Conservation (phyloP, 2,888 invertebrate species). For the Unio pictorum region DNA sequence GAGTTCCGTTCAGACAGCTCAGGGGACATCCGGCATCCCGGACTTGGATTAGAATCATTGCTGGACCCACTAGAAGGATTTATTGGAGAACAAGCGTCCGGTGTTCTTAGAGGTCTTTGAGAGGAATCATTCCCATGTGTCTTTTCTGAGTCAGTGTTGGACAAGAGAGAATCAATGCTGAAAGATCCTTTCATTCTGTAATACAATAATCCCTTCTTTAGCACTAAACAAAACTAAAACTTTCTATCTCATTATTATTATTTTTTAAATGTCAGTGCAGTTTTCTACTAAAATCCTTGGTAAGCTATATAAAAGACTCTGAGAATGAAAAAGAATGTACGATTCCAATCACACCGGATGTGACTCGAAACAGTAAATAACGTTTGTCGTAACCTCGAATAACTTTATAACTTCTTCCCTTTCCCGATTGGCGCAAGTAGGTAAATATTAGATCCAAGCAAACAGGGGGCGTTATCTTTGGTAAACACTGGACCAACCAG, state of each 20-base stretch:
- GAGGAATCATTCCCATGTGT: conserved; percentile 12
- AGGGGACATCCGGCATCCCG: conserved; percentile 49
- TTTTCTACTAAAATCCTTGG: not conserved
- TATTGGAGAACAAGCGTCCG: conserved; percentile 18
- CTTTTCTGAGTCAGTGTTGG: conserved; percentile 73
- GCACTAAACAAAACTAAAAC: not conserved
- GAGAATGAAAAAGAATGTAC: too few species aligned
- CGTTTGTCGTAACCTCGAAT: too few species aligned
- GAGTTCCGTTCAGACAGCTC: conserved; percentile 25
- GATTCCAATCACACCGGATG: too few species aligned
- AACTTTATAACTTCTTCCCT: too few species aligned
- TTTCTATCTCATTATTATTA: not conserved
- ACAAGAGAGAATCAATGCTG: conserved; percentile 90
- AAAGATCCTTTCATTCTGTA: conserved; percentile 77
- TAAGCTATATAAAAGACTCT: too few species aligned
- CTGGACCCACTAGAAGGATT: conserved; percentile 49
- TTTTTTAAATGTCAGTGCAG: not conserved
- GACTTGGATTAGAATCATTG: conserved; percentile 46
- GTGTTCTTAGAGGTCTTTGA: conserved; percentile 7
- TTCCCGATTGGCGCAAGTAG: too few species aligned
- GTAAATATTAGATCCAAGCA: too few species aligned
- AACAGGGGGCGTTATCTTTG: too few species aligned
- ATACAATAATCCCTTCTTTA: not conserved
- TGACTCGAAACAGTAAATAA: too few species aligned
- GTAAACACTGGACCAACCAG: too few species aligned